Evolutionary conservation across 2,888 invertebrate species (phyloP).

Genomic region (Parochlus steinenii): DNA sequence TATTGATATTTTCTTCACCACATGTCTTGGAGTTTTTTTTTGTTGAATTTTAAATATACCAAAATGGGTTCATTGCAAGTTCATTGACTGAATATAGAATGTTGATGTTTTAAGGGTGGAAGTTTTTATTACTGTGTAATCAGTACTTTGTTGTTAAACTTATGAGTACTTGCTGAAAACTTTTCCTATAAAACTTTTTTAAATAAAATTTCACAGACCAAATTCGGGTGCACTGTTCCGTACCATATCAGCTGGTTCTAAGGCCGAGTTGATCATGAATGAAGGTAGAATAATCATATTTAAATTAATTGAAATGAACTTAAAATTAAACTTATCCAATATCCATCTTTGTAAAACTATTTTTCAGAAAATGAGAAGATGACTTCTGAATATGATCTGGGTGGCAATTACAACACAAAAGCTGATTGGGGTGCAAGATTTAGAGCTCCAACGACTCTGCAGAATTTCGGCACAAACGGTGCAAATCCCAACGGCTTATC

Average conservation of each 20-base stretch:
- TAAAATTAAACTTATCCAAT: conserved; percentile 1
- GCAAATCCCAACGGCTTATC: conserved; percentile 62
- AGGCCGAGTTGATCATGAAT: conserved; percentile 27
- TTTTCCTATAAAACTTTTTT: too few relatives aligned
- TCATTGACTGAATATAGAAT: too few relatives aligned
- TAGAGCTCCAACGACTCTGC: conserved; percentile 46
- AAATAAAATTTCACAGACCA: too few relatives aligned
- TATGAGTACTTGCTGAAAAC: too few relatives aligned
- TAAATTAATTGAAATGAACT: background rate
- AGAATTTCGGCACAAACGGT: conserved; percentile 39
- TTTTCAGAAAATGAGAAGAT: conserved; percentile 8
- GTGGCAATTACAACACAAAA: conserved; percentile 59
- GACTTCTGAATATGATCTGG: conserved; percentile 30
- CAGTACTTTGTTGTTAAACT: too few relatives aligned
- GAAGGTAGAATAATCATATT: conserved; percentile 22
- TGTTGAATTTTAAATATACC: too few relatives aligned
- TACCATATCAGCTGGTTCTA: conserved; percentile 34
- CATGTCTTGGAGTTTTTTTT: too few relatives aligned
- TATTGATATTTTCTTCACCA: too few relatives aligned
- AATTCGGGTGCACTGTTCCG: conserved; percentile 54
- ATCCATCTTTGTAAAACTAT: background rate
- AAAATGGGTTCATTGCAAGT: too few relatives aligned
- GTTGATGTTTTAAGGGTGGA: too few relatives aligned
- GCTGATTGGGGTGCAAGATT: conserved; percentile 63
- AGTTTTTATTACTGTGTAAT: too few relatives aligned